phyloP scores from a whole-genome alignment of 2,113 vertebrate genomes.

The Pedetes capensis region DNA sequence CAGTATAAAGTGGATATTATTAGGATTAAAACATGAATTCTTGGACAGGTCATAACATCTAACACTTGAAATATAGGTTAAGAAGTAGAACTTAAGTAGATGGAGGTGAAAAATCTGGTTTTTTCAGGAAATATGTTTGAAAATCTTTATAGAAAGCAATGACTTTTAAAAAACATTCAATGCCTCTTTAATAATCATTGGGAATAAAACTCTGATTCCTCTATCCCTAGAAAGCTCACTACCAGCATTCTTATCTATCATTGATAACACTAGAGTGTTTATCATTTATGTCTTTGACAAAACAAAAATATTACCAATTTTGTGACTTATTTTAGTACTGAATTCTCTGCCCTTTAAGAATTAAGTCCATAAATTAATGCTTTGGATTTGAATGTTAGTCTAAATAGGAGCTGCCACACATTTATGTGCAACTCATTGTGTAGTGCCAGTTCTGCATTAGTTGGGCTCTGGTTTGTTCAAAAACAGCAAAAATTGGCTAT shows the following conservation, averaged over 20 bases:
- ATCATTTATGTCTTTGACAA: neutral
- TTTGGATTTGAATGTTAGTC: neutral
- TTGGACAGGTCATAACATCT: neutral
- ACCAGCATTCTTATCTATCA: neutral
- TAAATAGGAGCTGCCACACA: neutral
- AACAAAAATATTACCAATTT: neutral
- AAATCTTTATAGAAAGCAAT: neutral
- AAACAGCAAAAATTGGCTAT: neutral
- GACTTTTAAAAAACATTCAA: neutral
- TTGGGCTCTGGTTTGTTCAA: neutral
- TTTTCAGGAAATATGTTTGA: neutral
- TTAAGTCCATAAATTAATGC: neutral
- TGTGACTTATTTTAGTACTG: neutral
- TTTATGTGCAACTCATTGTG: neutral
- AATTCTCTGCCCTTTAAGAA: neutral
- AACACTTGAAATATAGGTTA: neutral
- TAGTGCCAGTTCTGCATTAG: neutral
- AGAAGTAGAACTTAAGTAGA: neutral
- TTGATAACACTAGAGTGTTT: neutral
- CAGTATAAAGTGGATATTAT: neutral
- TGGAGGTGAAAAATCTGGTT: neutral
- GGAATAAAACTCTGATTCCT: neutral
- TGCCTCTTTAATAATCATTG: neutral
- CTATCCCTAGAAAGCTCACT: neutral
- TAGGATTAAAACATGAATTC: neutral